Evolutionary conservation across 2,888 invertebrate species (phyloP), one percentile per base, ranked within the genome.

Genomic region (Hirtodrosophila alboralis): DNA sequence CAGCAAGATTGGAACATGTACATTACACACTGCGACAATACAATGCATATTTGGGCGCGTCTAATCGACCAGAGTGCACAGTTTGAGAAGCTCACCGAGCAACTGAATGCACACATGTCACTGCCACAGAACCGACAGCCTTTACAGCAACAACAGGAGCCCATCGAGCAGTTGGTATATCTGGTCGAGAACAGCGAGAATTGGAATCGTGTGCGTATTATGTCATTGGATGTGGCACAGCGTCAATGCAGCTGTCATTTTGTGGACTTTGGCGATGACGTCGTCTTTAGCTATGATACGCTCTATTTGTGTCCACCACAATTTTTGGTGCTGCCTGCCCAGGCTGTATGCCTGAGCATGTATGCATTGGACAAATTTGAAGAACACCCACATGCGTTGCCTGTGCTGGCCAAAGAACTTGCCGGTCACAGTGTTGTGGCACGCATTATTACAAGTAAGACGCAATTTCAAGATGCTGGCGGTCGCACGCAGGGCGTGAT

Each of bases 181-280:
- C 78, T 90, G 21, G 88, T 89, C 0, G 79, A 72, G 89, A 92
- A 72, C 88, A 91, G 63, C 89, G 93, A 93, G 88, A 92, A 87
- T 87, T 93, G 87, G 93, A 92, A 84, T 92, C 90, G 93, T 66
- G 91, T 93, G 27, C 88, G 93, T 23, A 92, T 93, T 1, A 90
- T 92, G 36, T 86, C 90, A 18, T 54, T 89, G n/a, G 90, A 92
- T 21, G 91, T 91, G 14, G 90, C 91, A 1, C 90, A 90, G 21
- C 92, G 91, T 1, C 81, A 77, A 3, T 89, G 89, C 14, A 88
- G 91, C 7, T 94, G 94, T 47, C 94, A 94, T 73, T 93, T 95
- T 63, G 94, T 96, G 7, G 96, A 96, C 89, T 93, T 93, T 68
- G 96, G 96, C 0, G 95, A 95, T 70, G 94, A 93, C 62, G 93